Evolutionary conservation across 2,113 vertebrate species (phyloP).

Genomic region (Lepidothrix coronata): DNA sequence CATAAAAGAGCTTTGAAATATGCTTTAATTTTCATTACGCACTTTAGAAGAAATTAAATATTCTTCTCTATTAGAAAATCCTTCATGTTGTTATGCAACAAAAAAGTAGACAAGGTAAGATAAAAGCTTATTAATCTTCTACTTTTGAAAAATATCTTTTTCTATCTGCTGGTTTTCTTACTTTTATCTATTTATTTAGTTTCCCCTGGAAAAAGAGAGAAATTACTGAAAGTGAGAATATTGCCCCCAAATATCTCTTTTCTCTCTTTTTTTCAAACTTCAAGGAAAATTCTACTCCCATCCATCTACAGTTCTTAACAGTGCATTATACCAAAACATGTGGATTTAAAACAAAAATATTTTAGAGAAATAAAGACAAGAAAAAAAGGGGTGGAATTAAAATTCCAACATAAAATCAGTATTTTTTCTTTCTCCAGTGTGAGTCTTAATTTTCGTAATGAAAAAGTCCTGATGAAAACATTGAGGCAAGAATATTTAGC

Average conservation of each 20-base stretch:
- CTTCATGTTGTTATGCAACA: not conserved
- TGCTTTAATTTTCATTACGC: not conserved
- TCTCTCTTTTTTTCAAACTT: not conserved
- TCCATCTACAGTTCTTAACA: not conserved
- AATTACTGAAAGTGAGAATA: not conserved
- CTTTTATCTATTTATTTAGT: not conserved
- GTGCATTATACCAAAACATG: not conserved
- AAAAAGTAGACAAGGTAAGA: not conserved
- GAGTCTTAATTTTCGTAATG: not conserved
- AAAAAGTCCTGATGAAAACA: not conserved
- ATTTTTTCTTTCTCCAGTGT: not conserved
- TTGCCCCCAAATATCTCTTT: not conserved
- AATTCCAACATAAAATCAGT: not conserved
- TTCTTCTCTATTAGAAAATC: not conserved
- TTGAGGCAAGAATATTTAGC: not conserved
- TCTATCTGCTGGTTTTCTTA: not conserved
- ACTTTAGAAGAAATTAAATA: not conserved
- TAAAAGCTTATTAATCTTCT: not conserved
- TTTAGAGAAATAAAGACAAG: not conserved
- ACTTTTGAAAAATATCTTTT: not conserved
- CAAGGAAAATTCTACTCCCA: not conserved
- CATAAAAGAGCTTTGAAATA: not conserved
- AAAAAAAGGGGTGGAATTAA: not conserved
- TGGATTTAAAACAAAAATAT: not conserved
- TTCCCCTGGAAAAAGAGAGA: not conserved